Evolutionary conservation across 2,113 vertebrate species (phyloP).

Genomic region (Ailurus styani): DNA sequence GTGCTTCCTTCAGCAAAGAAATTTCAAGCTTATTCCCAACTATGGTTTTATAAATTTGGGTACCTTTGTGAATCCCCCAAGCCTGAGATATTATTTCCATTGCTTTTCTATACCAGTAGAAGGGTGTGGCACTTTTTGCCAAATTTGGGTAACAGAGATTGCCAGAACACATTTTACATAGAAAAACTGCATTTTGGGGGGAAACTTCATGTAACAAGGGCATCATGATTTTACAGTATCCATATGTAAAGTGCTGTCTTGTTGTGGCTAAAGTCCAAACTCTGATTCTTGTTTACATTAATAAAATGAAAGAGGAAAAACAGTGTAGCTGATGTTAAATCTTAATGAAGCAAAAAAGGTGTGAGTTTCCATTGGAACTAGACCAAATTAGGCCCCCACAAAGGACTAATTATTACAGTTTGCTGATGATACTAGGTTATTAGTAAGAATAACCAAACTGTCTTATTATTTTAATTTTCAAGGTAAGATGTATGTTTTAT

Average conservation of each 20-base stretch:
- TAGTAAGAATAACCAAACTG: background rate
- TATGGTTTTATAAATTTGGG: background rate
- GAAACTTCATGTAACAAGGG: background rate
- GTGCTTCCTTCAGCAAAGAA: background rate
- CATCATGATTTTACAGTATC: background rate
- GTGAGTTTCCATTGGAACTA: background rate
- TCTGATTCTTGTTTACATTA: background rate
- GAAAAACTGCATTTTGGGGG: background rate
- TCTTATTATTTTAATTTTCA: background rate
- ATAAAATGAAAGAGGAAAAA: background rate
- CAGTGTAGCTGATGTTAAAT: background rate
- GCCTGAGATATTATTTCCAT: background rate
- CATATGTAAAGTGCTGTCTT: background rate
- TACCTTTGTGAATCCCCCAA: background rate
- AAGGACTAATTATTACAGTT: background rate
- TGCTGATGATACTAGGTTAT: background rate
- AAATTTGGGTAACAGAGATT: background rate
- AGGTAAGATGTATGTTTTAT: background rate
- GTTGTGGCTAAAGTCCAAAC: background rate
- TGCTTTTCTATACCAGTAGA: background rate
- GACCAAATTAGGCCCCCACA: background rate
- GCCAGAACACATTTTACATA: background rate
- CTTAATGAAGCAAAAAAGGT: background rate
- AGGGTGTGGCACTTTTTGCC: background rate
- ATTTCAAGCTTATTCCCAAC: background rate